Percentiles rank a stretch among this genome's conserved stretches.
Evolutionary conservation across 2,113 vertebrate genomes (phyloP).

Genomic region (Entosphenus tridentatus): DNA sequence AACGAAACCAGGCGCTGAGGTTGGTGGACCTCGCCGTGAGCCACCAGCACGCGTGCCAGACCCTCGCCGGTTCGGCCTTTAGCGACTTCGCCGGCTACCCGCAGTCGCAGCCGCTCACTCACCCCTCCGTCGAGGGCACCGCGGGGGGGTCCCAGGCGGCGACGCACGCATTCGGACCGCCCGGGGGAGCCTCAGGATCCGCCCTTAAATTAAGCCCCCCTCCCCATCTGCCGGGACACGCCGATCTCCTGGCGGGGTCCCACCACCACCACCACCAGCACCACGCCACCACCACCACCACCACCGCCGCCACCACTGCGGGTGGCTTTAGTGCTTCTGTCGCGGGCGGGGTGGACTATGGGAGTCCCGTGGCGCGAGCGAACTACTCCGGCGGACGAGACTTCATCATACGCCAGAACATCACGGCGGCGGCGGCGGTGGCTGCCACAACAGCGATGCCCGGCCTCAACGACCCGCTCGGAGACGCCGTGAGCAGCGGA

Average conservation of each 20-base stretch:
- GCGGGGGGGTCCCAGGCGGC: not conserved
- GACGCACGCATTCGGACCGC: not conserved
- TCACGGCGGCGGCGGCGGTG: not conserved
- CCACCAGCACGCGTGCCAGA: slow-evolving; percentile 3
- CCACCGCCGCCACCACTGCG: not conserved
- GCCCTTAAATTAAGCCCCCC: not conserved
- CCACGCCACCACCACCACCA: not conserved
- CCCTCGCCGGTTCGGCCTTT: not conserved
- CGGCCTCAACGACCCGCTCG: not conserved
- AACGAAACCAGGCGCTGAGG: slow-evolving; percentile 4
- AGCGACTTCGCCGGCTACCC: slow-evolving; percentile 4
- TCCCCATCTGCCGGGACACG: not conserved
- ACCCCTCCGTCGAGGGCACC: not conserved
- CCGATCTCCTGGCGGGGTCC: not conserved
- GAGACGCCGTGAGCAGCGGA: not conserved
- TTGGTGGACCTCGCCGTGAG: slow-evolving; percentile 1
- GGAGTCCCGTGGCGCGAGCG: not conserved
- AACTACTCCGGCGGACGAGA: not conserved
- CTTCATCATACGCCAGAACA: slow-evolving; percentile 2
- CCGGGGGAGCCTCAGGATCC: not conserved
- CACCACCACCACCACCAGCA: not conserved
- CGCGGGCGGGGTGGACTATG: not conserved
- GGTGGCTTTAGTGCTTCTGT: not conserved
- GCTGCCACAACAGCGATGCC: not conserved
- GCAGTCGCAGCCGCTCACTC: slow-evolving; percentile 4